Base-by-base conservation (phyloP, 2,888 invertebrate species). In the Sepiola atlantica region DNA sequence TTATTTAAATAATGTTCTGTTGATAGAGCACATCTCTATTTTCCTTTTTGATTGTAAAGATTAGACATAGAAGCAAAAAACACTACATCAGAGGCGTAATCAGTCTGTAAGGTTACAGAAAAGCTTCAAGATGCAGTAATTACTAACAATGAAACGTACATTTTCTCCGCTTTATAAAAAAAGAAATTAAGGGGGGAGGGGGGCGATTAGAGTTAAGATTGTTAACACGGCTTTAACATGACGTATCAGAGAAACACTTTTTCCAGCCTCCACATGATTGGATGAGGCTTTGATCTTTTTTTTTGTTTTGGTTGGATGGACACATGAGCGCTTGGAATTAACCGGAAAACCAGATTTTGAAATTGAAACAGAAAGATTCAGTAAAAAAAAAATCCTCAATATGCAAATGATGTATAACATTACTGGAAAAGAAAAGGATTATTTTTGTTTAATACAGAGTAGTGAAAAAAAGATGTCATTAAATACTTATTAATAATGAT, bases 11-110 rank as follows among this genome's bases (percentile, higher is more conserved):
- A 77, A 77, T 77, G 77, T 77, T 77, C 77, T 77, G 77, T 77
- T n/a, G 77, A 77, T 77, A 77, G 77, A 77, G 77, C 77, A 77
- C 77, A 77, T 77, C 77, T 77, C 77, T 77, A 77, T 77, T 77
- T 77, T 77, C 32, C 45, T 77, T 0, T 77, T 77, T 28, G 20
- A 77, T n/a, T 18, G 77, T 77, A n/a, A 16, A 77, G 14, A 32
- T 77, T 77, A 32, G n/a, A 77, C n/a, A 77, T 18, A 77, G n/a
- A 77, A 77, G 77, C 77, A 77, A 77, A 77, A 77, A 77, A 77
- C 77, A 77, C 77, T 77, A 77, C n/a, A 77, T 77, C 77, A 77
- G 77, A 77, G 77, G 77, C 28, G 77, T 28, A 10, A 77, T 77
- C 77, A 77, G n/a, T 3, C 77, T 77, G 77, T 77, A 77, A 77